These are phyloP conservation scores for Pseudomyrmex flavicornis DNA, from an alignment of 1,140 invertebrate species.

Conservation along the genomic window DNA sequence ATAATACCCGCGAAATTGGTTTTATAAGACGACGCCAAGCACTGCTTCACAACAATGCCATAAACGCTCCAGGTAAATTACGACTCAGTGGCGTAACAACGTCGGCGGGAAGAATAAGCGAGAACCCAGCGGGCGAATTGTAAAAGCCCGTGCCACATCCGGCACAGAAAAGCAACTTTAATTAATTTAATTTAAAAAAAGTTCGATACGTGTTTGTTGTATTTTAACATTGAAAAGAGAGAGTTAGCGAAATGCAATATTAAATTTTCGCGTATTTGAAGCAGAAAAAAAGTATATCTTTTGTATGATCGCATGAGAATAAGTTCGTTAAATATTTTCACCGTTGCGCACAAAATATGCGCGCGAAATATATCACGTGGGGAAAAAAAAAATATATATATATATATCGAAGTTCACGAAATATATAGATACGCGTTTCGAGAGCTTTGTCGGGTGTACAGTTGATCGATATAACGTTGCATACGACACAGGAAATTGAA, in stretches of 20 bases:
- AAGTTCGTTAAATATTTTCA: constrained; percentile 33
- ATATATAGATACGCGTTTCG: constrained; percentile 36
- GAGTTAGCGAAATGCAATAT: not conserved
- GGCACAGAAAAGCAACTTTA: not conserved
- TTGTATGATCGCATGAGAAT: not conserved
- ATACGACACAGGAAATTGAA: constrained; percentile 69
- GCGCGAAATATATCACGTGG: constrained; percentile 24
- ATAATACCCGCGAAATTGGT: constrained; percentile 85
- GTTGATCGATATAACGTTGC: constrained; percentile 66
- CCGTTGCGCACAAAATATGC: constrained; percentile 11
- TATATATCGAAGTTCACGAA: constrained; percentile 47
- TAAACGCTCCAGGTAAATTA: constrained; percentile 84
- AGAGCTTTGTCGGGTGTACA: constrained; percentile 49
- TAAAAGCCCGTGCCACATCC: not conserved
- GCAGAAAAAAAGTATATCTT: not conserved
- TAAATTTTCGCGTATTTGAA: constrained; percentile 1
- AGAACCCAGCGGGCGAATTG: constrained; percentile 12
- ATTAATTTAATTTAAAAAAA: not conserved
- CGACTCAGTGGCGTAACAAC: constrained; percentile 79
- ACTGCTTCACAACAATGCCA: constrained; percentile 83
- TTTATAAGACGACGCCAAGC: constrained; percentile 84
- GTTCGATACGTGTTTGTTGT: no score
- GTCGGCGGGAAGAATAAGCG: constrained; percentile 44
- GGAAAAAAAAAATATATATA: not conserved
- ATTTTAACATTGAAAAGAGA: not conserved